Evolutionary conservation across 2,113 vertebrate species (phyloP).

Genomic region (Eclectus roratus): DNA sequence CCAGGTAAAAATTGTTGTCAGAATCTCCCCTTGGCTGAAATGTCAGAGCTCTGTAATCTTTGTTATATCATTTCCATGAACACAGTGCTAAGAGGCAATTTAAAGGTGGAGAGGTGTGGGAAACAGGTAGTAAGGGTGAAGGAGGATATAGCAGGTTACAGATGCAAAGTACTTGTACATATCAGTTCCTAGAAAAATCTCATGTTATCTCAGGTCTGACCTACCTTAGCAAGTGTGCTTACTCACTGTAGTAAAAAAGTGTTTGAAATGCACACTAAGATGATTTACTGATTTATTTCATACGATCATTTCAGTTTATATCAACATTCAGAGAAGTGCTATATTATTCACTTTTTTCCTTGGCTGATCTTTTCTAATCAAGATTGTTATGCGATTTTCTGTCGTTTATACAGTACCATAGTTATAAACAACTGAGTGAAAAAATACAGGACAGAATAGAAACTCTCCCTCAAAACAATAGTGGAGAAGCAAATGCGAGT

Average conservation of each 20-base stretch:
- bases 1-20: constrained; percentile 30
- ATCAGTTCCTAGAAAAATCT: constrained; percentile 51
- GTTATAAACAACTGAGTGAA: neutral
- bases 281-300: constrained; percentile 52
- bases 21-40: neutral
- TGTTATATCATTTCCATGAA: constrained; percentile 13
- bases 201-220: neutral
- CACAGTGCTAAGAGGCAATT: neutral
- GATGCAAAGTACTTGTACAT: neutral
- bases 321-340: neutral
- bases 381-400: constrained; percentile 39
- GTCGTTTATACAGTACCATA: neutral
- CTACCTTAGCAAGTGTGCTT: constrained; percentile 13
- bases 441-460: neutral
- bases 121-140: neutral
- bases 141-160: neutral
- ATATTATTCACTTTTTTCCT: constrained; percentile 29
- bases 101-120: neutral
- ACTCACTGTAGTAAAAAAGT: neutral
- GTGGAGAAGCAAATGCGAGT: neutral
- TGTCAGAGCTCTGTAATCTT: constrained; percentile 26
- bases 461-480: neutral
- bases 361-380: neutral
- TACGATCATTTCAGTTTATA: constrained; percentile 18
- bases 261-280: neutral